phyloP scores from a whole-genome alignment of 2,113 vertebrate genomes.

The Setophaga petechia region DNA sequence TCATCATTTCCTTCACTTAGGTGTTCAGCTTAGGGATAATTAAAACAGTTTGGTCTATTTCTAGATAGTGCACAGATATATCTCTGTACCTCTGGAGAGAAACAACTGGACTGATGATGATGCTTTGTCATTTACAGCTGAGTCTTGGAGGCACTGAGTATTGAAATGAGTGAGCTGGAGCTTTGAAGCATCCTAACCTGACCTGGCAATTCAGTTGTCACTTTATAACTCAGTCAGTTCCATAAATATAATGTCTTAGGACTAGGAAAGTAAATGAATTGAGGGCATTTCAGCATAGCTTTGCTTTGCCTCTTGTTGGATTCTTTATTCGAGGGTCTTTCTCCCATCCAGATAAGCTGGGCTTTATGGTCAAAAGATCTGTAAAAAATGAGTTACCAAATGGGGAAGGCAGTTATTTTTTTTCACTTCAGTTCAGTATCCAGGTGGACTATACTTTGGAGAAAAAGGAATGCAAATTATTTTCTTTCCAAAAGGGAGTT shows the following conservation, averaged over 20 bases:
- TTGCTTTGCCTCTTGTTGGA: neutral
- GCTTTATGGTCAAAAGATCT: neutral
- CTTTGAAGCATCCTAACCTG: neutral
- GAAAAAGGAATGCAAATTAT: neutral
- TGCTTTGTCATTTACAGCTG: neutral
- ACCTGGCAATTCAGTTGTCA: neutral
- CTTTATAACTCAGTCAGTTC: neutral
- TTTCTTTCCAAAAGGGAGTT: neutral
- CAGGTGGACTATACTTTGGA: neutral
- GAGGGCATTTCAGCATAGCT: neutral
- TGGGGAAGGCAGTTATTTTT: neutral
- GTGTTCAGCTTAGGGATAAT: neutral
- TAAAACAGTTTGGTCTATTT: neutral
- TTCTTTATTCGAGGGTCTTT: neutral
- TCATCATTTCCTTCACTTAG: neutral
- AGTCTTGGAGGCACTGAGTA: neutral
- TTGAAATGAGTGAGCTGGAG: neutral
- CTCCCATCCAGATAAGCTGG: neutral
- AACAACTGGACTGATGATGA: neutral
- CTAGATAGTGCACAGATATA: neutral
- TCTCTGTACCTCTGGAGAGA: neutral
- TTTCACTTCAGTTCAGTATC: neutral
- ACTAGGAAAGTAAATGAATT: neutral
- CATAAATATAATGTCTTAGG: neutral
- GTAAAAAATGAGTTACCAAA: neutral